Percentiles rank a stretch among this genome's conserved stretches.
phyloP scores from a whole-genome alignment of 1,140 invertebrate species.

The Bombus picipes region DNA sequence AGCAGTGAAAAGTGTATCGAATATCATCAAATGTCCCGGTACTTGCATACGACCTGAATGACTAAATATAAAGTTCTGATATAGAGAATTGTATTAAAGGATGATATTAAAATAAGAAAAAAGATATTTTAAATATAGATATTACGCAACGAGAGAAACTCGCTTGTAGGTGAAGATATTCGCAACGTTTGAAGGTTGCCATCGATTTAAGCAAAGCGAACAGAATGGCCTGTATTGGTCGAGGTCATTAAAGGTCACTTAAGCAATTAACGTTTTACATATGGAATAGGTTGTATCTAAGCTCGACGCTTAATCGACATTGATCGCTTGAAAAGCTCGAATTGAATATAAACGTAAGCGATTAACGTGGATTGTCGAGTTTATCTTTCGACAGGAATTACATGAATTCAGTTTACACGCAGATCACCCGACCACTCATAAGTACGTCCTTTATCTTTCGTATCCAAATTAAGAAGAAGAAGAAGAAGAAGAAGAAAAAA shows the following conservation, averaged over 20 bases:
- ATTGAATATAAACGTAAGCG: no score
- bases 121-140: background rate
- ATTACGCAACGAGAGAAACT: background rate
- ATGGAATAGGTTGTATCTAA: background rate
- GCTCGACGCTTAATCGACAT: background rate
- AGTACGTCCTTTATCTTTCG: background rate
- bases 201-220: background rate
- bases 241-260: conserved; percentile 2
- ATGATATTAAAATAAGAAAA: no score
- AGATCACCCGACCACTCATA: background rate
- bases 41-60: background rate
- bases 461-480: background rate
- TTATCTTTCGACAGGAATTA: background rate
- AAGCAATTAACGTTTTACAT: background rate
- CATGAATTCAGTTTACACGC: background rate
- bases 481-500: background rate
- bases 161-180: background rate
- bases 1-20: background rate
- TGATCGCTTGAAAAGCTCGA: no score
- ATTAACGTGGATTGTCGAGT: background rate
- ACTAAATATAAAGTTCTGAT: background rate
- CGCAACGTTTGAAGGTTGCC: background rate
- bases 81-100: no score
- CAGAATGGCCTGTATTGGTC: background rate
- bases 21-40: no score